Evolutionary conservation across 2,888 invertebrate species (phyloP), one percentile per base, ranked within the genome.

Genomic region (Graphium colonna): DNA sequence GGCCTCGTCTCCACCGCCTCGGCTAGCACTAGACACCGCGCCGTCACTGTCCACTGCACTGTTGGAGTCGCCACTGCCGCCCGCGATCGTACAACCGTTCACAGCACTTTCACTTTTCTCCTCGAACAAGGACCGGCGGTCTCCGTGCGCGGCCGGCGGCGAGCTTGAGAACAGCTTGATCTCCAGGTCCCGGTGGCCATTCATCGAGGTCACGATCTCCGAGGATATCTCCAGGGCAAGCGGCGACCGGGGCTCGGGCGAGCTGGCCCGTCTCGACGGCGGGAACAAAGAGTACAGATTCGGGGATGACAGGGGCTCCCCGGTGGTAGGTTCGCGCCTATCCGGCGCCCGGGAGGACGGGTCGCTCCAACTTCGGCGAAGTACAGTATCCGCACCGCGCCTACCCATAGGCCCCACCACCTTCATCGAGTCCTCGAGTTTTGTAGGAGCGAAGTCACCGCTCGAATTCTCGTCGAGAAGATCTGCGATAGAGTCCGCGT

Each of bases 181-280:
- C 83, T 95, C 95, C 73, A 95, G 83, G 79, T 95, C 95, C 57
- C 95, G 91, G 73, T 94, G 94, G 42, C 95, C 95, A 73, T 94
- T 94, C 63, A 92, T 91, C 41, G 94, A 94, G 18, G 94, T 95
- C 61, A 95, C 94, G 64, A 95, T 95, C 71, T 94, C 94, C 31
- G 94, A 94, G 28, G 94, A 94, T 55, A 95, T 94, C 77, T 94
- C 93, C 65, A 95, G 82, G 59, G 82, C 86, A 60, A 80, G 87
- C 45, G 83, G 82, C 67, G 77, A 88, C 62, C 77, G 83, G 53
- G 82, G 83, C 65, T 84, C 86, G 15, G 85, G 85, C 45, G 85
- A 86, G 64, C 74, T 84, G 48, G 77, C 72, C 63, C 78, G 74
- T 73, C 79, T 78, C 48, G 81, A 73, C 57, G 83, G 85, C 68